Evolutionary conservation across 2,113 vertebrate species (phyloP), one percentile per base, ranked within the genome.

Genomic region (Chroicocephalus ridibundus): DNA sequence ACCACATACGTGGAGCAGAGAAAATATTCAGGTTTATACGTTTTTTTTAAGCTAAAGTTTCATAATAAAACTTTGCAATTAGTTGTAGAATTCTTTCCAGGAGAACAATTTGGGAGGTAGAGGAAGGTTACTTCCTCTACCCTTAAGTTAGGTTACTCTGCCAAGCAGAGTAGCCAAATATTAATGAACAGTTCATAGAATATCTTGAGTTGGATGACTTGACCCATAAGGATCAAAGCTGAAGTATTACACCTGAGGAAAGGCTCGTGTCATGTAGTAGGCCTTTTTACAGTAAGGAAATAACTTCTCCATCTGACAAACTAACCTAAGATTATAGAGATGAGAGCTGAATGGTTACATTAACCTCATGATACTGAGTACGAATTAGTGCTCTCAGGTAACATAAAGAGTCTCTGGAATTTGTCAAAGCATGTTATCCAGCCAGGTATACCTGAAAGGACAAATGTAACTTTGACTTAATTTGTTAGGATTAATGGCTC

Each of bases 1-100:
- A 44, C 99, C 99, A 51, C 99, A 99, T 92, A 98, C 99, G 4
- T 99, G 99, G 99, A 99, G 96, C 90, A 99, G 98, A 97, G 99
- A 99, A 95, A 99, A 99, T 94, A 99, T 99, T 94, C 99, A 99
- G 99, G 99, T 99, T 94, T 82, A 2, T 65, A 65, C 2, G 3
- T 29, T 77, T 40, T 42, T 42, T 86, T 82, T 46, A 74, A 90
- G 29, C 54, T 71, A 11, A 57, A 90, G 49, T 85, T 89, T 78
- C n/a, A 31, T 47, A 85, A n/a, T 55, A 22, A 74, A 93, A 72
- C 49, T 85, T 88, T 46, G 32, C 12, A 32, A 3, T 54, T 32
- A 85, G 26, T 47, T 77, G 19, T 65, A 44, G 29, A n/a, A 42
- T 79, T 78, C 14, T 76, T 93, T 74, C 12, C 13, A n/a, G 70